phyloP scores from a whole-genome alignment of 2,113 vertebrate genomes.

The Natator depressus region DNA sequence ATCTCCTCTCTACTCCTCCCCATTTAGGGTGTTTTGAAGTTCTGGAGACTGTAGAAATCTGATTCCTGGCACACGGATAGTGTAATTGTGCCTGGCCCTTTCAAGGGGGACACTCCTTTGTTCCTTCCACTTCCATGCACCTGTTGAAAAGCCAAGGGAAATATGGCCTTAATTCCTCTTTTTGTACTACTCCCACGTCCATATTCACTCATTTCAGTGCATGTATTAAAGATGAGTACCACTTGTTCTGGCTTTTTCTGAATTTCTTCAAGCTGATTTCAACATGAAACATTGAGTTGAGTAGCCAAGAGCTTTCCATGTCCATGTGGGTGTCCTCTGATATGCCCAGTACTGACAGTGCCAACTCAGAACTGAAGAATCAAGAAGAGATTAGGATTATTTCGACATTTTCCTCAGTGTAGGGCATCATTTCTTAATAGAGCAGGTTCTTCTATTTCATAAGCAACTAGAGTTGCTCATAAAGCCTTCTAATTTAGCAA shows the following conservation, averaged over 20 bases:
- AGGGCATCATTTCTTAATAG: neutral
- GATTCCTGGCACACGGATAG: neutral
- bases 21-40: neutral
- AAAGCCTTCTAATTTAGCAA: neutral
- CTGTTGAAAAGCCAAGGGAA: neutral
- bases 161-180: neutral
- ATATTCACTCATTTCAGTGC: neutral
- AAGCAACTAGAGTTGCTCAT: neutral
- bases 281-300: neutral
- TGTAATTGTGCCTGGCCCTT: neutral
- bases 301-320: neutral
- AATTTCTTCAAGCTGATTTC: neutral
- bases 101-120: neutral
- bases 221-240: neutral
- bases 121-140: neutral
- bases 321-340: neutral
- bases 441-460: neutral
- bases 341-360: neutral
- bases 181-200: neutral
- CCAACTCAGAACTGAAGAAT: neutral
- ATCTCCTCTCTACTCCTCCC: neutral
- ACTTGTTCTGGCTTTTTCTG: neutral
- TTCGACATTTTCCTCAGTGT: neutral
- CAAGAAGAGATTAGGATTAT: neutral
- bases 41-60: neutral